Conservation (phyloP, 2,113 vertebrate species). For the Lontra canadensis region DNA sequence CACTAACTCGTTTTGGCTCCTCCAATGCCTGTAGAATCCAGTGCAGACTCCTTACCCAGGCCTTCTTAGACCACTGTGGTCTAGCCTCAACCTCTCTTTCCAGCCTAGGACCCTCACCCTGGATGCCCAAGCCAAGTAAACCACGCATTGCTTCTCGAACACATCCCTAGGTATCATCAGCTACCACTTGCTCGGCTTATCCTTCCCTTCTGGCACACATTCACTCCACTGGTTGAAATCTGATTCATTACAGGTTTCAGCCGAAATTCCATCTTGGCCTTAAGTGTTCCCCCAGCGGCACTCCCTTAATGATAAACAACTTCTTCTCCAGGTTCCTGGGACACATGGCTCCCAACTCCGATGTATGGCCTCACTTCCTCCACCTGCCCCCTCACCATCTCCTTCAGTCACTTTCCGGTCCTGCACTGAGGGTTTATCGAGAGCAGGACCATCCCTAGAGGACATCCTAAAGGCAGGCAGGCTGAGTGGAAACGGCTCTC, state of each 20-base stretch:
- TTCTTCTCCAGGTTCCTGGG: neutral
- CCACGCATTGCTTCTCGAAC: fast-evolving
- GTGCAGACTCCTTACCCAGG: neutral
- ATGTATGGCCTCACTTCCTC: neutral
- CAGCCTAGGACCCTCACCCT: neutral
- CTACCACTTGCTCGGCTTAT: neutral
- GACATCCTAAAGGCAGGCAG: neutral
- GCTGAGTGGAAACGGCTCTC: neutral
- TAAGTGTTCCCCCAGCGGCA: neutral
- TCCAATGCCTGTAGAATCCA: neutral
- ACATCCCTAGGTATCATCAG: neutral
- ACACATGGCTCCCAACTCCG: fast-evolving
- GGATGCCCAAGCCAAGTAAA: neutral
- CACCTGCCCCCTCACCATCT: neutral
- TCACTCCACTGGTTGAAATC: neutral
- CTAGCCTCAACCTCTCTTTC: neutral
- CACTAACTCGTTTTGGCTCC: neutral
- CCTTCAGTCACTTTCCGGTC: neutral
- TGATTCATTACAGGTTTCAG: neutral
- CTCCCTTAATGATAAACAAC: neutral
- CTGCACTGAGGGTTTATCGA: neutral
- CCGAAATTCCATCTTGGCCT: neutral
- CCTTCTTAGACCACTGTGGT: neutral
- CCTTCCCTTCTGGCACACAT: neutral
- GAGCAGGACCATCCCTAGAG: neutral